A percentile compares a stretch with the other conserved stretches of the same genome.
phyloP scores from a whole-genome alignment of 2,888 invertebrate genomes.

The Acrocyrtus sp. region DNA sequence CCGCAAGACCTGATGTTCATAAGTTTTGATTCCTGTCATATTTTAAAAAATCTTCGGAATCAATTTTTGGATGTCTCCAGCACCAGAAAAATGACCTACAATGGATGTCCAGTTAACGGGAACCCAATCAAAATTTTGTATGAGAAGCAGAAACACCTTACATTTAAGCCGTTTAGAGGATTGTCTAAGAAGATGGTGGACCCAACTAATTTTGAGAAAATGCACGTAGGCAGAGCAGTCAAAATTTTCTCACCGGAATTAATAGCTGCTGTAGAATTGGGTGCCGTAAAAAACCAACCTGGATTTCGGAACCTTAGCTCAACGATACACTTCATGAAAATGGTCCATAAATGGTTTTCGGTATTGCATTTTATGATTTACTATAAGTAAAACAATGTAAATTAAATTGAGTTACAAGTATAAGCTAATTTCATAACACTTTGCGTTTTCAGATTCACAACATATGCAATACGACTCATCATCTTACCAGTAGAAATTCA shows the following conservation, averaged over 20 bases:
- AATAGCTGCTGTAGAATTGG: slow-evolving; percentile 27
- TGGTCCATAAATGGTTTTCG: slow-evolving; percentile 31
- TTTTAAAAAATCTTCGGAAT: slow-evolving; percentile 44
- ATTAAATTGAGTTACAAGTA: too few relatives aligned
- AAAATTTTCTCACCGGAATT: slow-evolving; percentile 45
- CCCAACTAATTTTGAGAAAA: slow-evolving; percentile 48
- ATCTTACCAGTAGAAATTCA: slow-evolving; percentile 5
- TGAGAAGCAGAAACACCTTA: slow-evolving; percentile 17
- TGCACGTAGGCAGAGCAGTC: slow-evolving; percentile 43
- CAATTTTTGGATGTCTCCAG: slow-evolving; percentile 25
- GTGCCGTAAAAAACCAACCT: neutral
- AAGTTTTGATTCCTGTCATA: slow-evolving; percentile 45
- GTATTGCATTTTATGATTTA: slow-evolving; percentile 1
- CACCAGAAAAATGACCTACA: neutral
- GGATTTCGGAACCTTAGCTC: slow-evolving; percentile 14
- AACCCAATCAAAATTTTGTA: slow-evolving; percentile 20
- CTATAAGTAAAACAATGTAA: too few relatives aligned
- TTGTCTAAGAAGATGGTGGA: slow-evolving; percentile 36
- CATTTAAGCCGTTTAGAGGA: slow-evolving; percentile 31
- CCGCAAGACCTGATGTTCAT: slow-evolving; percentile 25
- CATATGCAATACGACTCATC: slow-evolving; percentile 20
- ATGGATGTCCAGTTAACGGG: slow-evolving; percentile 1
- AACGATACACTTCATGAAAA: slow-evolving; percentile 37
- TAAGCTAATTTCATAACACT: too few relatives aligned
- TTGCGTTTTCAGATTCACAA: slow-evolving; percentile 25